phyloP scores from a whole-genome alignment of 2,888 invertebrate species.

The Luffia ferchaultella region DNA sequence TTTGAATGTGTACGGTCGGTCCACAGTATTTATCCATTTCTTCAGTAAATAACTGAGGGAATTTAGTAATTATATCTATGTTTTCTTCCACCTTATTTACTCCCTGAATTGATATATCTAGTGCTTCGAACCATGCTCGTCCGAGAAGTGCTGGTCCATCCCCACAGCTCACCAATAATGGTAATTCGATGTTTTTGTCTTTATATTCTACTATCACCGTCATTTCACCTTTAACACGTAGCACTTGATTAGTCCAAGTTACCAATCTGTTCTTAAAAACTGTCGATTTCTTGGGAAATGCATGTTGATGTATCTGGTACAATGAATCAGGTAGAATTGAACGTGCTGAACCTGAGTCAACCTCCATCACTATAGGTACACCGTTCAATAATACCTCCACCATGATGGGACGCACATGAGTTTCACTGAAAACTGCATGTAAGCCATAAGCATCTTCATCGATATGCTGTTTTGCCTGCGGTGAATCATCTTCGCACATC shows the following conservation, averaged over 20 bases:
- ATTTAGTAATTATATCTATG: neutral
- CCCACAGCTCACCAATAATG: neutral
- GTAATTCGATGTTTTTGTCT: constrained; percentile 1
- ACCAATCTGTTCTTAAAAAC: constrained; percentile 6
- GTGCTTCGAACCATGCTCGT: neutral
- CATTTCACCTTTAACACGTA: constrained; percentile 1
- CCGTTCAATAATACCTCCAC: constrained; percentile 5
- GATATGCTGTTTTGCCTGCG: neutral
- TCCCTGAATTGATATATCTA: constrained; percentile 1
- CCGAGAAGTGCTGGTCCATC: constrained; percentile 2
- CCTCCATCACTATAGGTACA: constrained; percentile 8
- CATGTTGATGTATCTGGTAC: constrained; percentile 2
- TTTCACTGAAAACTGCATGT: neutral
- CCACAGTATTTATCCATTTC: constrained; percentile 6
- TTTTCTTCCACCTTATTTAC: neutral
- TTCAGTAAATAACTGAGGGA: constrained; percentile 3
- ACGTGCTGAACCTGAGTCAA: constrained; percentile 8
- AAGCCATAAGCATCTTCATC: constrained; percentile 3
- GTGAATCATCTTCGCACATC: neutral
- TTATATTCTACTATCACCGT: constrained; percentile 1
- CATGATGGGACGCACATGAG: neutral
- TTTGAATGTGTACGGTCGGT: constrained; percentile 3
- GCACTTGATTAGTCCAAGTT: constrained; percentile 7
- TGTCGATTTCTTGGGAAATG: constrained; percentile 3
- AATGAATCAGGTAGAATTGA: constrained; percentile 5